Conservation (phyloP, 1,140 invertebrate genomes). For the Bombus polaris region DNA sequence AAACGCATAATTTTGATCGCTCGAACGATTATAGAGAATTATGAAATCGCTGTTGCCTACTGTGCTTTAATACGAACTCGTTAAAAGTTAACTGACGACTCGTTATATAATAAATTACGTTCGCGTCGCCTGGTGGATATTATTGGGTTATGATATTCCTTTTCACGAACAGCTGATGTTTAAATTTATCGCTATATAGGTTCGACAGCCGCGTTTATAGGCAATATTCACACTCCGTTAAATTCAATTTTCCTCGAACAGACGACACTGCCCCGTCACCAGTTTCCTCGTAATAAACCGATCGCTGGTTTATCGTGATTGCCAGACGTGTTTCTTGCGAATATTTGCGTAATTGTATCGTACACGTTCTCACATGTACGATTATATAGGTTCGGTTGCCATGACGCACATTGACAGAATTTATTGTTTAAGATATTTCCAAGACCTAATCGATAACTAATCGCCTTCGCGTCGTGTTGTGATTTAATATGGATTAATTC, state of each 20-base stretch:
- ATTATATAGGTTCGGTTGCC: too few relatives aligned
- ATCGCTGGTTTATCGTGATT: not conserved
- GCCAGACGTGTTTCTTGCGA: not conserved
- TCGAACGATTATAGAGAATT: not conserved
- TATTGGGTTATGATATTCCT: too few relatives aligned
- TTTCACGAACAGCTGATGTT: not conserved
- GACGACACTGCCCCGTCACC: not conserved
- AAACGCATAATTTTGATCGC: not conserved
- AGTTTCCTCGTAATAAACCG: not conserved
- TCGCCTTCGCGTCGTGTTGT: too few relatives aligned
- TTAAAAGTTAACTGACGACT: not conserved
- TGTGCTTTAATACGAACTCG: not conserved
- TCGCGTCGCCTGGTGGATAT: not conserved
- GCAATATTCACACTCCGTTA: not conserved
- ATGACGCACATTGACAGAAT: too few relatives aligned
- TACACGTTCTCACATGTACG: too few relatives aligned
- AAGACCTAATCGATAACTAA: too few relatives aligned
- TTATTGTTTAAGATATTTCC: too few relatives aligned
- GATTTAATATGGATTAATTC: too few relatives aligned
- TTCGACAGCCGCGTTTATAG: not conserved
- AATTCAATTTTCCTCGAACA: not conserved
- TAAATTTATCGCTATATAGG: not conserved
- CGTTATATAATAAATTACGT: conserved; percentile 2
- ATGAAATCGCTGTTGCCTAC: not conserved
- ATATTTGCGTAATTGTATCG: not conserved